These are phyloP conservation scores for Armadillidium nasatum DNA, from an alignment of 1,140 invertebrate species.

Conservation along the genomic window DNA sequence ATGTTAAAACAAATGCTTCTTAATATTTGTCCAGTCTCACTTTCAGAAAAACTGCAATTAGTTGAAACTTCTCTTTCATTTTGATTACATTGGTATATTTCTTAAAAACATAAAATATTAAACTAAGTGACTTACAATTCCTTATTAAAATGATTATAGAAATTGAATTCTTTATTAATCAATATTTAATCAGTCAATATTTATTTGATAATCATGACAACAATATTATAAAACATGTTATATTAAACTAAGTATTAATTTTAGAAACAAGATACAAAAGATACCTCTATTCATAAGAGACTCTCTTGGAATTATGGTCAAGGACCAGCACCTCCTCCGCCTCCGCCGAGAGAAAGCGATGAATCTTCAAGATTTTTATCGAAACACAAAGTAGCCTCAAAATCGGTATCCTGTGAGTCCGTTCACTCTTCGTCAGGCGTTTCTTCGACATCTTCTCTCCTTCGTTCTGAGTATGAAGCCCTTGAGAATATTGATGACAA, in stretches of 20 bases:
- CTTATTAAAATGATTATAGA: neutral
- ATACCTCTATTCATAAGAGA: slow-evolving; percentile 61
- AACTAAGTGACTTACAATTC: neutral
- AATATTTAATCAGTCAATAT: neutral
- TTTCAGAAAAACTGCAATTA: neutral
- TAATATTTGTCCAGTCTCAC: neutral
- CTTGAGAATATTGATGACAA: slow-evolving; percentile 44
- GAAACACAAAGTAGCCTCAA: slow-evolving; percentile 37
- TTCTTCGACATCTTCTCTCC: slow-evolving; percentile 54
- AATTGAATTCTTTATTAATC: neutral
- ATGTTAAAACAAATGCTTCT: neutral
- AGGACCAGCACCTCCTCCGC: slow-evolving; percentile 43
- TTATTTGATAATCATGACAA: neutral
- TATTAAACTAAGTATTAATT: neutral
- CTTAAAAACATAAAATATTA: too few relatives aligned
- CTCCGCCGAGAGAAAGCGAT: slow-evolving; percentile 29
- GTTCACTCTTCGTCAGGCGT: slow-evolving; percentile 56
- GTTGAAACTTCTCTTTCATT: neutral
- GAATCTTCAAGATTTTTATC: slow-evolving; percentile 27
- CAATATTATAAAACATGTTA: neutral
- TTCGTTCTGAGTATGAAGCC: slow-evolving; percentile 49
- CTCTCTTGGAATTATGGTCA: slow-evolving; percentile 62
- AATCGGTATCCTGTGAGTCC: slow-evolving; percentile 51
- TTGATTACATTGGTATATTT: too few relatives aligned
- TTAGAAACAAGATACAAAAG: slow-evolving; percentile 55